Evolutionary conservation across 1,140 invertebrate genomes (phyloP), one percentile per base, ranked within the genome.

Genomic region (Cydia pomonella): DNA sequence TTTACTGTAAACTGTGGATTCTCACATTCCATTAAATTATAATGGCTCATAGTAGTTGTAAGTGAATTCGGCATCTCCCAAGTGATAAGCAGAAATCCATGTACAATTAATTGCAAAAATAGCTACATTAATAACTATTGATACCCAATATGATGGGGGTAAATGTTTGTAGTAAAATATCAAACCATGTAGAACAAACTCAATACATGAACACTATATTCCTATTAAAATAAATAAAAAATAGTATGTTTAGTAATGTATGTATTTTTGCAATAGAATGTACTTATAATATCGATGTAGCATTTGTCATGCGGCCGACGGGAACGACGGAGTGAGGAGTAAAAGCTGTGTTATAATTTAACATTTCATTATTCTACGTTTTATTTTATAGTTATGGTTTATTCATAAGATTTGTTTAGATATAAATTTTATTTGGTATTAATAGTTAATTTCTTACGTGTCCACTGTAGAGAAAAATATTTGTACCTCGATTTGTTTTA

Each of bases 331-430:
- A 87, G 87, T 84, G 85, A 87, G 86, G 86, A 85, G 84, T 85
- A 82, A 90, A 90, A 90, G 87, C 91, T 93, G 91, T 93, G 91
- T 92, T 93, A 93, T 91, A 88, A 91, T 91, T 90, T 92, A 92
- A 92, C 87, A 89, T 89, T 91, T 88, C 88, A 90, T 87, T 91
- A 90, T 87, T 89, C 87, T 92, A 71, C 29, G 88, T 90, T 92
- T 91, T 93, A 92, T 92, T 91, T 93, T 89, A 90, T 93, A 92
- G 88, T 91, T 89, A 91, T 92, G 88, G 83, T 92, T 93, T 92
- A 91, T 91, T 90, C 80, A 77, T 92, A 91, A 87, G 89, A 59
- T 83, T 76, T 78, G 88, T 93, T 93, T 93, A 93, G 91, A 92
- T 88, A 78, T 92, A 92, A 89, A 84, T 85, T 91, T 92, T 92